Evolutionary conservation across 2,113 vertebrate genomes (phyloP).

Genomic region (Anolis sagrei): DNA sequence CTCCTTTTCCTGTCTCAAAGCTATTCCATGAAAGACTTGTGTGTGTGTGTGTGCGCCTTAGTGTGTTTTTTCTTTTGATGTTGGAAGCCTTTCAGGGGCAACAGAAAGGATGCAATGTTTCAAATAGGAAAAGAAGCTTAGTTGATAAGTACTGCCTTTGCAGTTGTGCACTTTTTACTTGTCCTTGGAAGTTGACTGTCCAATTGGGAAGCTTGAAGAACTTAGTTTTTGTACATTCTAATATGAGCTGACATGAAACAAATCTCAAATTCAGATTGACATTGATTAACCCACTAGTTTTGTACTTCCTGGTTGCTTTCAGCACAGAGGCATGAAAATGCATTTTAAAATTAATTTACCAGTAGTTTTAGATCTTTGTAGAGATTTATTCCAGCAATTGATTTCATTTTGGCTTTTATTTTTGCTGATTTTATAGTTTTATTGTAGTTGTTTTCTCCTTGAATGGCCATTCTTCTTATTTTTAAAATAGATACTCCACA

Average conservation of each 20-base stretch:
- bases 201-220: not conserved
- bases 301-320: not conserved
- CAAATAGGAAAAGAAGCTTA: constrained; percentile 35
- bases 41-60: not conserved
- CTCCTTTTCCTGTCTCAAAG: constrained; percentile 61
- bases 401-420: no score
- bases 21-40: constrained; percentile 6
- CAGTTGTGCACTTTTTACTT: constrained; percentile 4
- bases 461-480: no score
- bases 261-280: not conserved
- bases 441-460: no score
- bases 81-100: constrained; percentile 62
- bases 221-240: not conserved
- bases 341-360: not conserved
- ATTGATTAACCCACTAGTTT: not conserved
- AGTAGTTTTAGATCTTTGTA: no score
- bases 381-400: no score
- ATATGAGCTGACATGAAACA: not conserved
- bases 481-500: no score
- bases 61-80: not conserved
- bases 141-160: constrained; percentile 45
- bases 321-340: not conserved
- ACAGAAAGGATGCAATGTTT: constrained; percentile 55
- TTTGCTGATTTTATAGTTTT: no score
- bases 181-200: not conserved